Evolutionary conservation across 2,797 vertebrate genomes (phyloP), one percentile per base, ranked within the genome.

Genomic region (Melanogrammus aeglefinus): DNA sequence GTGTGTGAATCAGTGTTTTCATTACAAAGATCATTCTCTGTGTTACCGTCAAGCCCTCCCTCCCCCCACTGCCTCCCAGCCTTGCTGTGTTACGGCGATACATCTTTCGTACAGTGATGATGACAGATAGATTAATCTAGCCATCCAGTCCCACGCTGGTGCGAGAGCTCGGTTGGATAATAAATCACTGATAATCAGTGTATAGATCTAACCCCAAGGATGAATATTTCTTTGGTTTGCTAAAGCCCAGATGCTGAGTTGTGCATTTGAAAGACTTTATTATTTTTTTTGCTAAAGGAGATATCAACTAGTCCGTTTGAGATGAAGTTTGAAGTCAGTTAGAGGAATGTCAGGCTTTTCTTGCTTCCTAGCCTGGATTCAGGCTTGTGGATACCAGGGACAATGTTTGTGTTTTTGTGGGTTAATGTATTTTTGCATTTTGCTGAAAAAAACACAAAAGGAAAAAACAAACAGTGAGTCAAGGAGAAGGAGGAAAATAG

Each of bases 51-150:
- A 78, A 81, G 73, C 80, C 83, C 82, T 76, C 82, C 74, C 82
- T 81, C 84, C 86, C 85, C 85, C 80, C 84, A 2, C 84, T 84
- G 86, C 83, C 80, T 84, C 85, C 81, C 82, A 79, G 80, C 80
- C 80, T 75, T 81, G 78, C 63, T 85, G 83, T 89, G 87, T 89
- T 90, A 91, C 87, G 89, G 88, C 89, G 87, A 92, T 93, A 90
- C 69, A 92, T 94, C 92, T 92, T 93, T 90, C 85, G 89, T 88
- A 92, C 88, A 84, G 80, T 66, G 88, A 88, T 76, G 74, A 81
- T 91, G 92, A 93, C 92, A 92, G 91, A 90, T 87, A 91, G 91
- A 94, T 94, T 92, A 92, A 93, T 94, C 90, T 89, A 87, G 85
- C 90, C 86, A 89, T 88, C 87, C 88, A 78, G 88, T 91, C 90